phyloP scores from a whole-genome alignment of 2,797 vertebrate genomes.

The Orientallactaga sibirica region DNA sequence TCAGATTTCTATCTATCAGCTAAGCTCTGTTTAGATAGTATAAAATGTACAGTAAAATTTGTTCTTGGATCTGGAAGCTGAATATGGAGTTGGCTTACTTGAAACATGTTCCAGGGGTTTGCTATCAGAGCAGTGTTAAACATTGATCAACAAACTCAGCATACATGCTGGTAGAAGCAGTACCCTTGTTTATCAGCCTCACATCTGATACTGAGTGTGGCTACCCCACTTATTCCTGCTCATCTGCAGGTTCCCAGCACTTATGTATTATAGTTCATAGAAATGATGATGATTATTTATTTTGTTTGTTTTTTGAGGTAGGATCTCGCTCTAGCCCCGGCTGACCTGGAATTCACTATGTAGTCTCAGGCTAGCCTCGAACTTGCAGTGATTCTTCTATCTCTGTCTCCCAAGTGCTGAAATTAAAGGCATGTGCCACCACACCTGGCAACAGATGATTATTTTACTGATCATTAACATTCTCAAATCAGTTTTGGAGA shows the following conservation, averaged over 20 bases:
- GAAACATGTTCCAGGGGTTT: background rate
- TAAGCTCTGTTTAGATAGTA: background rate
- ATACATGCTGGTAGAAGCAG: background rate
- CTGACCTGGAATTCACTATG: no score
- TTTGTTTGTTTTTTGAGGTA: background rate
- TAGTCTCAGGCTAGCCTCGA: no score
- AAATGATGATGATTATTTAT: background rate
- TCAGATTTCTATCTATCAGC: background rate
- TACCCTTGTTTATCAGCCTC: background rate
- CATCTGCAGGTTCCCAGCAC: background rate
- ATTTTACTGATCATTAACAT: background rate
- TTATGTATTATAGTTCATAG: background rate
- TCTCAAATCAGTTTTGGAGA: conserved; percentile 24
- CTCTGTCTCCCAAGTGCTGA: no score
- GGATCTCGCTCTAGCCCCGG: no score
- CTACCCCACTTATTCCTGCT: background rate
- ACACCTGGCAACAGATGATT: no score
- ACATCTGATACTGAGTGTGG: fast-evolving
- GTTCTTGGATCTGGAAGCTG: background rate
- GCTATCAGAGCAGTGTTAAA: background rate
- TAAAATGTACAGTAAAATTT: background rate
- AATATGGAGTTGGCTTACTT: background rate
- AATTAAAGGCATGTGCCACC: no score
- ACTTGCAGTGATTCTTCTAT: no score
- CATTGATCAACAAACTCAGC: fast-evolving